Base-by-base conservation (phyloP, 2,888 invertebrate species). In the Leucozona laternaria region DNA sequence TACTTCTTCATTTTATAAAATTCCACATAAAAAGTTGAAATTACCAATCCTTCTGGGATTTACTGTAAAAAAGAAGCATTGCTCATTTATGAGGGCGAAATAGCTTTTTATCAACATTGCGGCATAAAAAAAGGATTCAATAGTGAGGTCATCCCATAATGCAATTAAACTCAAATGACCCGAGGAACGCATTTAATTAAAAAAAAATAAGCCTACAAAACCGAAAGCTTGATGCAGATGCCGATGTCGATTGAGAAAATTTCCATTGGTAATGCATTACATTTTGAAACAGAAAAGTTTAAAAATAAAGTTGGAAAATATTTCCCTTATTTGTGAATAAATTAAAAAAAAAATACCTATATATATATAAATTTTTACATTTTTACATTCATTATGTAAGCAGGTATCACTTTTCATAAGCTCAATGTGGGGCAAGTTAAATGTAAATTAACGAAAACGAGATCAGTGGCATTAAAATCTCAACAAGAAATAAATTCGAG, bases 131-230 rank as follows among this genome's bases (percentile, higher is more conserved):
- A 70, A 17, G 2, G 45, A 60, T 60, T 28, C 72, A 34, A 62
- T 31, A 10, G 22, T 25, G n/a, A 28, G 75, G 57, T 57, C 62
- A 45, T 31, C 40, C 13, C 31, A 66, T 45, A 66, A 68, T 73
- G 40, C 48, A 77, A 72, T 81, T 62, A 62, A 81, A 68, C 48
- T 70, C 60, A 72, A 85, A 81, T 85, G 68, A 72, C 72, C 81
- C 62, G 40, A 55, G 17, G 70, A 79, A 79, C 60, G 73, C 66
- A 62, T 72, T 81, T 72, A 81, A 81, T 85, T 81, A 53, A 83
- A 71, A 34, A 77, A 70, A 62, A 73, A 57, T 58, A 72, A 68
- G 31, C 66, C 25, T 28, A 20, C 20, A 75, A 71, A 66, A 10
- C 22, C 34, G 31, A 57, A 48, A 22, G 34, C 60, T 2, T 82